Evolutionary conservation across 2,797 vertebrate species (phyloP).

Genomic region (Pseudopleuronectes americanus): DNA sequence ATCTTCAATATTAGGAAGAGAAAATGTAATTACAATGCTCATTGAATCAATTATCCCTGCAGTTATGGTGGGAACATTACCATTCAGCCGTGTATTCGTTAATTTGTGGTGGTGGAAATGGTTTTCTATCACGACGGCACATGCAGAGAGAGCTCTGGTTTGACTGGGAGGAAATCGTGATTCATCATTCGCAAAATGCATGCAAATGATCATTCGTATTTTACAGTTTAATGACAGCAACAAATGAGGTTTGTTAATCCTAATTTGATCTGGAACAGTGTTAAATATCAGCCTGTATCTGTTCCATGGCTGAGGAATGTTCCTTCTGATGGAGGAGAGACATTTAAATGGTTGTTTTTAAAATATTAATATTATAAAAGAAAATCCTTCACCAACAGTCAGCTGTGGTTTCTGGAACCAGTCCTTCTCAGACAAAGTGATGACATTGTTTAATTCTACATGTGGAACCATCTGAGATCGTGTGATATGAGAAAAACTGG

Average conservation of each 20-base stretch:
- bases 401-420: no score
- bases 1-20: conserved; percentile 60
- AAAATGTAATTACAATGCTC: conserved; percentile 68
- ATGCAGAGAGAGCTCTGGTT: not conserved
- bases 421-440: not conserved
- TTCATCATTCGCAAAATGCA: conserved; percentile 37
- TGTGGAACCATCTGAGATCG: no score
- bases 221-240: conserved; percentile 17
- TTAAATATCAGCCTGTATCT: not conserved
- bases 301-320: not conserved
- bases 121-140: conserved; percentile 14
- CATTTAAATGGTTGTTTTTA: no score
- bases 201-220: conserved; percentile 28
- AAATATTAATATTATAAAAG: not conserved
- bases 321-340: no score
- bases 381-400: no score
- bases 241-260: conserved; percentile 22
- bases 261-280: not conserved
- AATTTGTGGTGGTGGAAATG: conserved; percentile 38
- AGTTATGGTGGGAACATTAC: conserved; percentile 41
- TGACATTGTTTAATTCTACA: no score
- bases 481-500: no score
- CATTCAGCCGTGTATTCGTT: conserved; percentile 56
- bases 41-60: conserved; percentile 65
- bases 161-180: conserved; percentile 26